Conservation (phyloP, 2,113 vertebrate species). For the Theropithecus gelada region DNA sequence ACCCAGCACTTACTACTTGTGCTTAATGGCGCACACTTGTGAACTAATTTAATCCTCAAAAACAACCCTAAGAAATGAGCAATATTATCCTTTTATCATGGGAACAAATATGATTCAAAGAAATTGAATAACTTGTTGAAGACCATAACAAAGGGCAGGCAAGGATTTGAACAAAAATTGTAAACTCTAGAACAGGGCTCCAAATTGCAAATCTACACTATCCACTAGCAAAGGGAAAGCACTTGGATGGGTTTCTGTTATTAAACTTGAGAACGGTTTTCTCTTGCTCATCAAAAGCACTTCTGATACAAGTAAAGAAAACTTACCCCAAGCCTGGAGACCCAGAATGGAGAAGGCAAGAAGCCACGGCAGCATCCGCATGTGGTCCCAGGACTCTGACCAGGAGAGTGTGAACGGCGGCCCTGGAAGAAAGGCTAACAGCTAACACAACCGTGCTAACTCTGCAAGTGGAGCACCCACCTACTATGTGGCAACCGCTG, state of each 20-base stretch:
- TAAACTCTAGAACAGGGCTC: background rate
- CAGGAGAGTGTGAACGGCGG: fast-evolving
- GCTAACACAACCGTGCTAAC: background rate
- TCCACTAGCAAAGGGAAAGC: background rate
- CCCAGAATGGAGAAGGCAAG: background rate
- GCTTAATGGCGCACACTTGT: background rate
- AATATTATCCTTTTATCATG: background rate
- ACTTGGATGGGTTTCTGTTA: background rate
- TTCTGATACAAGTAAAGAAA: background rate
- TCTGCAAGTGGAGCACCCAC: too few species aligned
- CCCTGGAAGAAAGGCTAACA: background rate
- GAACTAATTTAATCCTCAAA: background rate
- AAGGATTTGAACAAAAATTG: background rate
- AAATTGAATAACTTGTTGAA: background rate
- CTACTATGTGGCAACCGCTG: fast-evolving
- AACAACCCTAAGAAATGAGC: background rate
- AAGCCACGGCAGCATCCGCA: background rate
- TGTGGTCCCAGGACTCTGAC: background rate
- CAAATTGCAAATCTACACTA: background rate
- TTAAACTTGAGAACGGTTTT: background rate
- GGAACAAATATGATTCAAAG: background rate
- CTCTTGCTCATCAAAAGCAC: background rate
- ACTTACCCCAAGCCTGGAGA: background rate
- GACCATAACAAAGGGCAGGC: background rate
- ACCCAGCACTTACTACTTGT: background rate